Evolutionary conservation across 1,140 invertebrate genomes (phyloP).

Genomic region (Aphidius gifuensis): DNA sequence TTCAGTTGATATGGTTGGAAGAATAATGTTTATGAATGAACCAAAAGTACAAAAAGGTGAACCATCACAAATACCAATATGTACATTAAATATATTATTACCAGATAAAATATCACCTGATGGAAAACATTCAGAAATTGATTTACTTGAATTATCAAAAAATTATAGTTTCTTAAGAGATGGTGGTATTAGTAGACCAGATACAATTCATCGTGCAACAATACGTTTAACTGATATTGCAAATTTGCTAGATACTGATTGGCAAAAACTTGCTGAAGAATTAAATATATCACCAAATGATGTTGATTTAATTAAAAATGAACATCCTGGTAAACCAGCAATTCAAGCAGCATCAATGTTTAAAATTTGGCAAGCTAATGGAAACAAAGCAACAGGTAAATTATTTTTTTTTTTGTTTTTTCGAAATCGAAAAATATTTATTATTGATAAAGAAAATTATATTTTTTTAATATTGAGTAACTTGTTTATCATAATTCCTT

Average conservation of each 20-base stretch:
- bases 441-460: too few species aligned
- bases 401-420: not conserved
- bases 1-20: slow-evolving; percentile 65
- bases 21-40: slow-evolving; percentile 93
- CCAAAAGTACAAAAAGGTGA: slow-evolving; percentile 82
- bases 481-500: too few species aligned
- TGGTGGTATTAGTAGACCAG: slow-evolving; percentile 60
- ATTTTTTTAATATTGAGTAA: not conserved
- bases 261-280: slow-evolving; percentile 83
- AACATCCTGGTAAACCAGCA: slow-evolving; percentile 78
- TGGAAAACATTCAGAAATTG: slow-evolving; percentile 66
- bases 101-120: slow-evolving; percentile 75
- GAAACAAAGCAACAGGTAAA: slow-evolving; percentile 72
- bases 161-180: slow-evolving; percentile 65
- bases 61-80: slow-evolving; percentile 81
- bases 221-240: slow-evolving; percentile 88
- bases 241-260: slow-evolving; percentile 86
- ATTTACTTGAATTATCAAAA: slow-evolving; percentile 66
- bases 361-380: slow-evolving; percentile 76
- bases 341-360: slow-evolving; percentile 93
- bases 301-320: slow-evolving; percentile 82
- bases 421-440: not conserved
- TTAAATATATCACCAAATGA: slow-evolving; percentile 83
- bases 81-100: slow-evolving; percentile 84
- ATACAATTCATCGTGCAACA: slow-evolving; percentile 72